phyloP scores from a whole-genome alignment of 2,113 vertebrate species.

The Apaloderma vittatum region DNA sequence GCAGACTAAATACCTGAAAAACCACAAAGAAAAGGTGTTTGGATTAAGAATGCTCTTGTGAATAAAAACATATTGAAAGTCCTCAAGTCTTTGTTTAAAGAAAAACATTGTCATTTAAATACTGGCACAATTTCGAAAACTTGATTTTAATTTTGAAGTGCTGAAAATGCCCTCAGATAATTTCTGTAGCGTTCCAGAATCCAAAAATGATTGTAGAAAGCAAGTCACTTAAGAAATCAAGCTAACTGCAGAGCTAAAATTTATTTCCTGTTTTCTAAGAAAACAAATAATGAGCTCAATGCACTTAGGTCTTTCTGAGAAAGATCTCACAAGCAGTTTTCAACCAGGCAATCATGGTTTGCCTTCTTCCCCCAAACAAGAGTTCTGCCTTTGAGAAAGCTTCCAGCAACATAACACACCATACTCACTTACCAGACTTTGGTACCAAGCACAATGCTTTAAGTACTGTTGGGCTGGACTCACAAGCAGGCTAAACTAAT shows the following conservation, averaged over 20 bases:
- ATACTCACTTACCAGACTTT: neutral
- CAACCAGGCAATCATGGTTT: neutral
- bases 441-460: neutral
- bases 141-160: constrained; percentile 33
- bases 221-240: constrained; percentile 36
- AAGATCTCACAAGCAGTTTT: constrained; percentile 31
- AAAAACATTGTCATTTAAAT: constrained; percentile 43
- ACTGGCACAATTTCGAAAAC: constrained; percentile 8
- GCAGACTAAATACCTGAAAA: neutral
- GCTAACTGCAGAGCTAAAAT: constrained; percentile 20
- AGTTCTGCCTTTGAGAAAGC: neutral
- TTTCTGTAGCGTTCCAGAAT: constrained; percentile 34
- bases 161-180: constrained; percentile 42
- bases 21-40: constrained; percentile 23
- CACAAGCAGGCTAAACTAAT: neutral
- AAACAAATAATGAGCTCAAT: constrained; percentile 41
- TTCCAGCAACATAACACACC: neutral
- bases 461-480: neutral
- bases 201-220: neutral
- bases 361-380: neutral
- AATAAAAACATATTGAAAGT: constrained; percentile 27
- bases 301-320: constrained; percentile 29
- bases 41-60: constrained; percentile 12
- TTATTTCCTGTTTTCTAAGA: constrained; percentile 70
- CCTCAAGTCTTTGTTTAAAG: constrained; percentile 11